These are phyloP conservation scores for Spodoptera frugiperda DNA, from an alignment of 1,140 invertebrate genomes.

Conservation along the genomic window DNA sequence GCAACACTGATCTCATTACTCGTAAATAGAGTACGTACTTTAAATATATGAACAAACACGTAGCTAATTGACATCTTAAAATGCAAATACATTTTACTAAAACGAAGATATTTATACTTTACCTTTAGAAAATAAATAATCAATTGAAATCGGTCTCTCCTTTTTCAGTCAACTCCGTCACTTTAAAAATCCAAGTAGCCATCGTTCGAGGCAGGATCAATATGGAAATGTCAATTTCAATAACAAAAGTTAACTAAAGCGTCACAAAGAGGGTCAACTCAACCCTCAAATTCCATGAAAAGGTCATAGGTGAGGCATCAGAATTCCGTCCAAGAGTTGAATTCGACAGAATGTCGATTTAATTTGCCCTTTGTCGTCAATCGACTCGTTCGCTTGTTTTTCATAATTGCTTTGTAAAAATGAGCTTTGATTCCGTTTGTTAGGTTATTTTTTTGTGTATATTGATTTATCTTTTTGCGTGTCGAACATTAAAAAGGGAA, in stretches of 20 bases:
- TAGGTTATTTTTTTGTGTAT: neutral
- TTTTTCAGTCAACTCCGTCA: too few species aligned
- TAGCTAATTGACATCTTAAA: too few species aligned
- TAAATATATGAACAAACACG: too few species aligned
- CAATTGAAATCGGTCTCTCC: too few species aligned
- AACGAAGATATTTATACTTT: too few species aligned
- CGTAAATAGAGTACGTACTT: too few species aligned
- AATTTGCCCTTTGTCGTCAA: neutral
- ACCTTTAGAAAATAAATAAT: too few species aligned
- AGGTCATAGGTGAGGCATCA: slow-evolving; percentile 26
- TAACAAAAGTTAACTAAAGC: slow-evolving; percentile 20
- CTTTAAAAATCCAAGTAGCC: too few species aligned
- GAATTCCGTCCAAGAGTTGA: slow-evolving; percentile 1
- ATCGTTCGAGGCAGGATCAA: neutral
- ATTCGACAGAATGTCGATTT: slow-evolving; percentile 15
- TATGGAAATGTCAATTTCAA: slow-evolving; percentile 24
- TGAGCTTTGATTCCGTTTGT: neutral
- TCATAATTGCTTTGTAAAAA: slow-evolving; percentile 30
- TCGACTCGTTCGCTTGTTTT: slow-evolving; percentile 16
- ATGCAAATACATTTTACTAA: too few species aligned
- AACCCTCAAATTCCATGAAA: slow-evolving; percentile 18
- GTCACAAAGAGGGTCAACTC: slow-evolving; percentile 12
- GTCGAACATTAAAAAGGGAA: neutral
- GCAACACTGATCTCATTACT: too few species aligned
- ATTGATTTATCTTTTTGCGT: neutral